phyloP scores from a whole-genome alignment of 2,888 invertebrate species.

The Pristionchus maxplancki region DNA sequence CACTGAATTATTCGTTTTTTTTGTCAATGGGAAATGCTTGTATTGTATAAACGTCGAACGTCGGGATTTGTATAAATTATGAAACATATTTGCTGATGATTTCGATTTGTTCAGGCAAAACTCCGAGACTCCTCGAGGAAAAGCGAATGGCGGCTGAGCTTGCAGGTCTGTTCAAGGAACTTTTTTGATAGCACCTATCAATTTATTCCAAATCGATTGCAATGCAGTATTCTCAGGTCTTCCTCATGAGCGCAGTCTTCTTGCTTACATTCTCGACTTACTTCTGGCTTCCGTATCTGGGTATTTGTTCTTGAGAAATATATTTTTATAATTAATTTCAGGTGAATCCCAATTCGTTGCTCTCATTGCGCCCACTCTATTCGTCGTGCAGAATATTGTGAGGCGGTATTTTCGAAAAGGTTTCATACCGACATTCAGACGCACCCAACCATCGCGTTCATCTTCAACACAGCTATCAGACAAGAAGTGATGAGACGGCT shows the following conservation, averaged over 20 bases:
- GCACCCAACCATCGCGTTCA: slow-evolving; percentile 25
- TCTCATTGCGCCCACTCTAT: not conserved
- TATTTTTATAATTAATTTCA: not conserved
- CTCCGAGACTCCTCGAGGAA: not conserved
- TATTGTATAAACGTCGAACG: not conserved
- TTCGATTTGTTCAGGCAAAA: not conserved
- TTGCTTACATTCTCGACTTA: not conserved
- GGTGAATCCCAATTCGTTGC: not conserved
- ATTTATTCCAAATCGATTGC: too few relatives aligned
- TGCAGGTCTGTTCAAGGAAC: not conserved
- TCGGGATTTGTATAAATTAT: not conserved
- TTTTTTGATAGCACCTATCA: too few relatives aligned
- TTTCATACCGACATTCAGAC: not conserved
- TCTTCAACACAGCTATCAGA: not conserved
- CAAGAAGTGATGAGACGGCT: not conserved
- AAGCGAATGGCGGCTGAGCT: not conserved
- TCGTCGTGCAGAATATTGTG: slow-evolving; percentile 10
- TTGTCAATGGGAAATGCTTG: too few relatives aligned
- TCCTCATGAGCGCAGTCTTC: not conserved
- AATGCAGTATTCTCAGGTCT: not conserved
- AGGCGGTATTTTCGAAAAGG: not conserved
- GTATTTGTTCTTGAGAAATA: not conserved
- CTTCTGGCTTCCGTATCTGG: not conserved
- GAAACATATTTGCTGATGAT: not conserved
- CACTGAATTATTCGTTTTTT: not conserved